Conservation (phyloP, 2,888 invertebrate genomes). For the Aphodius granarius region DNA sequence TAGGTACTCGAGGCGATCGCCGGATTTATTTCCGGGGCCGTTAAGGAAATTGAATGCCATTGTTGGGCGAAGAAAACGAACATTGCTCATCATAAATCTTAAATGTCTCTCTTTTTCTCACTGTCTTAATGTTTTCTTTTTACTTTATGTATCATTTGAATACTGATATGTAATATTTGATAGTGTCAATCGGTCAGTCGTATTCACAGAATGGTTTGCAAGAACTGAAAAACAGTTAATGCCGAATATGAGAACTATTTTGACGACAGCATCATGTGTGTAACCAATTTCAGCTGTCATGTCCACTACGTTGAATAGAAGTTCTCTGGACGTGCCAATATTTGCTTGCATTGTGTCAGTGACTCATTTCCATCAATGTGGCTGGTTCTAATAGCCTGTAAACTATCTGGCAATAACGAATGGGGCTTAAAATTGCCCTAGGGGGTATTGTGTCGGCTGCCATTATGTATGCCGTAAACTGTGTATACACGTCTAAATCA, state of each 20-base stretch:
- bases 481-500: constrained; percentile 23
- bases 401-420: constrained; percentile 28
- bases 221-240: too few species aligned
- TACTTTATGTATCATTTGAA: too few species aligned
- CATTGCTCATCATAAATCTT: not conserved
- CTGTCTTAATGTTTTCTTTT: not conserved
- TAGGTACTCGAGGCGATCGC: not conserved
- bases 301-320: too few species aligned
- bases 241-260: too few species aligned
- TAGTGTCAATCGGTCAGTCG: too few species aligned
- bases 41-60: not conserved
- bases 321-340: too few species aligned
- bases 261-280: too few species aligned
- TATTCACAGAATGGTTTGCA: too few species aligned
- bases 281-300: too few species aligned
- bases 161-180: too few species aligned
- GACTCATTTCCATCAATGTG: constrained; percentile 25
- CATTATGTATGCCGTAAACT: constrained; percentile 24
- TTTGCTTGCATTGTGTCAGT: not conserved
- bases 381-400: constrained; percentile 24
- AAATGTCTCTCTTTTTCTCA: not conserved
- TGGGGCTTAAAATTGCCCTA: constrained; percentile 27
- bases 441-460: constrained; percentile 23
- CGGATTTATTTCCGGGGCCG: not conserved
- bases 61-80: not conserved